Evolutionary conservation across 2,113 vertebrate species (phyloP), one percentile per base, ranked within the genome.

Genomic region (Lophura nycthemera): DNA sequence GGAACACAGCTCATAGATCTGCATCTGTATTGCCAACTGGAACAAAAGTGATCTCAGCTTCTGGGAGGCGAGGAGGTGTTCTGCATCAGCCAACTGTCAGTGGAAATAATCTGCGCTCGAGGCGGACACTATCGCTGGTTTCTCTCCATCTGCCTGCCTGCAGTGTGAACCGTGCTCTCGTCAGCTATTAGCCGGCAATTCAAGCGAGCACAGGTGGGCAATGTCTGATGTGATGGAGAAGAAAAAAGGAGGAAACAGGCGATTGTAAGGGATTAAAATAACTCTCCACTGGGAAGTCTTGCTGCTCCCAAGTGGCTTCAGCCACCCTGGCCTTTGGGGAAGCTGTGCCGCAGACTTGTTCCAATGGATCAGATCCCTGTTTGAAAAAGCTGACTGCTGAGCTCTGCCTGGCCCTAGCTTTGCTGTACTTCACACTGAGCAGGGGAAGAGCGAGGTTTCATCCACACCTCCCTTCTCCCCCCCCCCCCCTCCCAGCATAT

Each of bases 1-100:
- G 29, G 0, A 1, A 47, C 0, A 0, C 34, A 87, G 18, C 10
- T 80, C 17, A 43, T 32, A 12, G 20, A 12, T 42, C 47, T 3
- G 1, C 0, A 3, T 13, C 50, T 73, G 20, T n/a, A 16, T 61
- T 76, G 50, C 57, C 50, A 73, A 2, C 18, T 66, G 83, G n/a
- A 89, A 38, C 30, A 63, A 38, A 88, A 94, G 16, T 1, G 1
- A 73, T 48, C 16, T 45, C 4, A 4, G 27, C 13, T 0, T 66
- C 59, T 43, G 38, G 25, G 11, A 36, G 6, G 21, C 50, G 34
- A 76, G 52, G 29, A 74, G 54, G 13, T 66, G 69, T 24, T 66
- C 2, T 3, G 16, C 71, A 54, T 59, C 48, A 71, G 56, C 59
- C 36, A 70, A 34, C 48, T 79, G 45, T 69, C 2, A 3, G 13